These are phyloP conservation scores for Plecotus auritus DNA, from an alignment of 2,113 vertebrate species.

Conservation along the genomic window DNA sequence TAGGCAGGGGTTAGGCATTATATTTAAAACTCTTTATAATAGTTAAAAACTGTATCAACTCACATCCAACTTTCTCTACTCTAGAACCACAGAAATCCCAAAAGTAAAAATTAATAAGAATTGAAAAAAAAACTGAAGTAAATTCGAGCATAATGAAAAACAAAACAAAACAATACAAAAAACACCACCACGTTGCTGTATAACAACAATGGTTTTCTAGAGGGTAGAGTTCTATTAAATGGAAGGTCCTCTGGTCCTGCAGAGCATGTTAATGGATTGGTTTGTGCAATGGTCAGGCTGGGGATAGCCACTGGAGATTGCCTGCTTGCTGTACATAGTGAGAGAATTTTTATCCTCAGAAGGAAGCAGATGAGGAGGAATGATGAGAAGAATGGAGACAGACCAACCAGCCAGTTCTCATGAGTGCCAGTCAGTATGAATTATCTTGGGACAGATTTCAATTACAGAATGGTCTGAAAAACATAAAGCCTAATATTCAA, in stretches of 20 bases:
- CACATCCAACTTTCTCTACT: background rate
- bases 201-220: background rate
- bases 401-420: background rate
- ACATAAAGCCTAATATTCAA: background rate
- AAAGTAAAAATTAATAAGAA: constrained; percentile 8
- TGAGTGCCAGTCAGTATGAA: background rate
- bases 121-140: background rate
- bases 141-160: background rate
- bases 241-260: background rate
- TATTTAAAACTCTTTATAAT: background rate
- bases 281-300: background rate
- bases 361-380: background rate
- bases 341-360: background rate
- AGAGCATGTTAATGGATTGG: background rate
- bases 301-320: background rate
- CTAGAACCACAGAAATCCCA: background rate
- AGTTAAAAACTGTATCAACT: background rate
- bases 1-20: background rate
- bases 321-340: background rate
- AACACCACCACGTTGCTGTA: background rate
- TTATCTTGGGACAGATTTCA: background rate
- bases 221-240: background rate
- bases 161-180: too few species aligned
- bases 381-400: background rate
- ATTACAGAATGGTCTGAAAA: background rate